Base-by-base conservation (phyloP, 2,113 vertebrate genomes). In the Festucalex cinctus region DNA sequence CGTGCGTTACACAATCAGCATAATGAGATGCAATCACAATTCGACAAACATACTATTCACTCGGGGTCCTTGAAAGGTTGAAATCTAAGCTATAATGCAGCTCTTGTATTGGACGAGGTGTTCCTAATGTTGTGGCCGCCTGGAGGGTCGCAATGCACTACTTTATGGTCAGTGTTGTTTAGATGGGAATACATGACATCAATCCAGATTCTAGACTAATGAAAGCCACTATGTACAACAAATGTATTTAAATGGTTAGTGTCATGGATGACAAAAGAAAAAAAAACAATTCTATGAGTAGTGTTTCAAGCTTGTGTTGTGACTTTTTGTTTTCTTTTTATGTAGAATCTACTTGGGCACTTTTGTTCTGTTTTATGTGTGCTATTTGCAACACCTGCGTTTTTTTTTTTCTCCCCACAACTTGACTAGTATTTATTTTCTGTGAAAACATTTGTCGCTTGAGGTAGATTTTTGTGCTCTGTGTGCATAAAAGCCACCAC, bases 351-450 rank as follows among this genome's bases (percentile, higher is more conserved):
- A 60, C 20, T 37, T 13, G 35, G 57, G 19, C 58, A 60, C 58
- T 60, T 36, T 60, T 60, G 9, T 24, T 19, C 37, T 37, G 17
- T 57, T 57, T 57, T 60, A 35, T 35, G n/a, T 37, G 58, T 60
- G 35, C 58, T 77, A 22, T 66, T 62, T 70, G 66, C 57, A 73
- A 63, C 71, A 65, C 65, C 63, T 66, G 64, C 63, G 37, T 68
- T 68, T 71, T 63, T 19, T 54, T 68, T 9, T 22, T 3, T 9
- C 51, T 1, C 22, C 22, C 6, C 62, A 80, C 64, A 62, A 17
- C 19, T 70, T 65, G 59, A 68, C 54, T 57, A 17, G 28, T 78
- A 86, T 87, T 85, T 88, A 85, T 89, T 90, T 88, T 88, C 75
- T 73, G 76, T 83, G 80, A 86, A 84, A 84, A 84, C 76, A 68